phyloP scores from a whole-genome alignment of 1,140 invertebrate species.

The Octopus bimaculoides region DNA sequence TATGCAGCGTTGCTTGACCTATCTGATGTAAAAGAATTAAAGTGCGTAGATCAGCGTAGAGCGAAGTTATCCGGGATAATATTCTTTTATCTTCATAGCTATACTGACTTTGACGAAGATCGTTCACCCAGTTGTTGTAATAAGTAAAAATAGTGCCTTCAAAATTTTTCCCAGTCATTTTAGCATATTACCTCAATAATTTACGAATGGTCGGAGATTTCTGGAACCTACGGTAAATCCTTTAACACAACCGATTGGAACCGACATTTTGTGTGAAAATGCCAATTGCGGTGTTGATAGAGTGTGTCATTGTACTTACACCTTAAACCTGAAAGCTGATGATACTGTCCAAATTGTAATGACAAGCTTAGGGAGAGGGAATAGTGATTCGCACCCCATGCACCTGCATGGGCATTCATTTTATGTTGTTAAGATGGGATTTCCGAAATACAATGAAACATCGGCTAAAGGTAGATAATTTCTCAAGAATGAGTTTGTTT shows the following conservation, averaged over 20 bases:
- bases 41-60: no score
- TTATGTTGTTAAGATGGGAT: constrained; percentile 65
- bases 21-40: no score
- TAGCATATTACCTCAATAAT: no score
- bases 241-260: constrained; percentile 18
- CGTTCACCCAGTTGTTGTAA: no score
- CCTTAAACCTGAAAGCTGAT: constrained; percentile 29
- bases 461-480: no score
- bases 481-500: no score
- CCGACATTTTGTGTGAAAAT: constrained; percentile 17
- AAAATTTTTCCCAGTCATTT: no score
- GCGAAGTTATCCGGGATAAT: no score
- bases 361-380: constrained; percentile 38
- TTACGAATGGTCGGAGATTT: constrained; percentile 25
- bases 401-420: constrained; percentile 77
- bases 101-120: no score
- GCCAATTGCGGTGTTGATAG: constrained; percentile 17
- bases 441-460: constrained; percentile 18
- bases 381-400: constrained; percentile 66
- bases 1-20: no score
- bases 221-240: not conserved
- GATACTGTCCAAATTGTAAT: constrained; percentile 36
- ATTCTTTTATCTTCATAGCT: no score
- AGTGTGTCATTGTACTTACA: constrained; percentile 31
- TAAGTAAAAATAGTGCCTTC: no score